A percentile compares a stretch with the other conserved stretches of the same genome.
Evolutionary conservation across 2,888 invertebrate genomes (phyloP).

Genomic region (Punctoribates punctum): DNA sequence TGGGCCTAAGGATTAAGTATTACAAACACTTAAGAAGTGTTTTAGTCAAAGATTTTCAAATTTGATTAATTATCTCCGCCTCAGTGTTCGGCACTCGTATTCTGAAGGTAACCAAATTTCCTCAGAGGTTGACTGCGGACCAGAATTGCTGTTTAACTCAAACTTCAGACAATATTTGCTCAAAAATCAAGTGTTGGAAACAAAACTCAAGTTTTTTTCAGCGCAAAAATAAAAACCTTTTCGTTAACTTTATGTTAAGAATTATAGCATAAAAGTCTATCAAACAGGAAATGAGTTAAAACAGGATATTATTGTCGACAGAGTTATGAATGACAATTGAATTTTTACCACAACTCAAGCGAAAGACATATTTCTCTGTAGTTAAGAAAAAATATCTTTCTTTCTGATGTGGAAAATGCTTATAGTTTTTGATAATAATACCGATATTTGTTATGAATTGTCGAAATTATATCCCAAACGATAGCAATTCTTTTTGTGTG

Average conservation of each 20-base stretch:
- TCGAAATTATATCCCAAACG: not conserved
- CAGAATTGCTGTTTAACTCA: not conserved
- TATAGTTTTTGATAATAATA: too few relatives aligned
- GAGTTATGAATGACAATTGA: conserved; percentile 23
- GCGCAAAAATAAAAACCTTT: not conserved
- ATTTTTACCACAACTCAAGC: conserved; percentile 17
- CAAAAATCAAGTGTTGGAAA: not conserved
- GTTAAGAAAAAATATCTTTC: not conserved
- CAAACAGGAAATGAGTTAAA: conserved; percentile 32
- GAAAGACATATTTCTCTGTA: not conserved
- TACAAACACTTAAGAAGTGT: not conserved
- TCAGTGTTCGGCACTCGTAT: not conserved
- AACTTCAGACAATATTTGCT: not conserved
- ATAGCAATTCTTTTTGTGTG: not conserved
- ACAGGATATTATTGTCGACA: conserved; percentile 32
- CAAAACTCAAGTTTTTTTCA: not conserved
- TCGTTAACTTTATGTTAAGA: not conserved
- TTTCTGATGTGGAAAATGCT: not conserved
- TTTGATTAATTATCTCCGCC: conserved; percentile 14
- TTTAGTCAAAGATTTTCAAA: not conserved
- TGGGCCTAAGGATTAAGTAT: not conserved
- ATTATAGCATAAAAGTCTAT: conserved; percentile 15
- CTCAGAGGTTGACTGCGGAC: not conserved
- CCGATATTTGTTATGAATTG: not conserved
- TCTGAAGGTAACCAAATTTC: conserved; percentile 8